These are phyloP conservation scores for Gallinago nigripennis DNA, from an alignment of 2,797 vertebrate species.

Conservation along the genomic window DNA sequence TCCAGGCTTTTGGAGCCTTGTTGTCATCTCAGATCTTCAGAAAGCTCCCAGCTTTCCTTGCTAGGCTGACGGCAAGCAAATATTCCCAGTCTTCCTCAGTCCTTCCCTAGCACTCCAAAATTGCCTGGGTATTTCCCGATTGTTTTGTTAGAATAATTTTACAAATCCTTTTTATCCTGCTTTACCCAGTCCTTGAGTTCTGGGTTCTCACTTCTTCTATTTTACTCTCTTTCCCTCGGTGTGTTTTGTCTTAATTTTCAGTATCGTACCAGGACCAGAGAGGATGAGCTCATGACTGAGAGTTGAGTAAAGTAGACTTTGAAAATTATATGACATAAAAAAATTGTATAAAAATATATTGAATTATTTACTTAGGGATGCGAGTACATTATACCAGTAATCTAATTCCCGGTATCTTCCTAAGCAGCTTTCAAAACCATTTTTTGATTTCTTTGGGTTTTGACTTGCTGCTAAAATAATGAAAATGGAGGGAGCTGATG, in stretches of 20 bases:
- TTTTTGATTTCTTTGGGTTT: neutral
- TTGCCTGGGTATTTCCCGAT: neutral
- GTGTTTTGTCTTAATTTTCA: neutral
- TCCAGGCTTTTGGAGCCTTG: neutral
- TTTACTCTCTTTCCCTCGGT: neutral
- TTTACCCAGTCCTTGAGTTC: neutral
- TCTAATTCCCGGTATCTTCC: neutral
- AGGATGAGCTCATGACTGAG: neutral
- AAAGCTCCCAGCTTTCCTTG: neutral
- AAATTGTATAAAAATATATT: neutral
- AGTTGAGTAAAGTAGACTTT: neutral
- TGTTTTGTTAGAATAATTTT: neutral
- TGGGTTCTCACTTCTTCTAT: neutral
- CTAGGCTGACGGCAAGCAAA: neutral
- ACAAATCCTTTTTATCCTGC: neutral
- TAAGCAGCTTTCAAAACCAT: neutral
- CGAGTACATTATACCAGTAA: neutral
- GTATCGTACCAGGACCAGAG: neutral
- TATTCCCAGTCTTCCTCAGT: neutral
- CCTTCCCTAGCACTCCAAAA: neutral
- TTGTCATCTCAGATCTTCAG: neutral
- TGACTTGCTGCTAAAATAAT: constrained; percentile 3
- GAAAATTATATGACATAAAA: neutral
- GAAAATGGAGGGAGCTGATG: neutral
- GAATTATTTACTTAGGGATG: neutral